Evolutionary conservation across 2,888 invertebrate species (phyloP).

Genomic region (Tenthredo notha): DNA sequence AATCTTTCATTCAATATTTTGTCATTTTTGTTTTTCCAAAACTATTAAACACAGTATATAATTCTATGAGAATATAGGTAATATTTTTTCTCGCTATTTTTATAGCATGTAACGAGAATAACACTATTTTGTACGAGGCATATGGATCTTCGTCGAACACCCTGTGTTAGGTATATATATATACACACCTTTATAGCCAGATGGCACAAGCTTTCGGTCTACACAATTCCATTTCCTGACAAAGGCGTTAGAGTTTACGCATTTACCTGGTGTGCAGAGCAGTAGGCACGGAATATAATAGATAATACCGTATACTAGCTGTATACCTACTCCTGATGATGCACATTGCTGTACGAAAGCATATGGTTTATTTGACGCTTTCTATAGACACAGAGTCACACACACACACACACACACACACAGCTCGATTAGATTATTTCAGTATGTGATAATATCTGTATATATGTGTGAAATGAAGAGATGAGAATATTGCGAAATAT

Average conservation of each 20-base stretch:
- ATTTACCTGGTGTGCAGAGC: conserved; percentile 1
- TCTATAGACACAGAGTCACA: neutral
- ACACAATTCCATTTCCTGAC: conserved; percentile 19
- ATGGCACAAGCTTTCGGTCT: conserved; percentile 12
- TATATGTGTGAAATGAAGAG: no score
- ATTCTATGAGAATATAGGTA: neutral
- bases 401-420: neutral
- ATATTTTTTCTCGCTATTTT: neutral
- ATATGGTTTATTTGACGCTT: conserved; percentile 14
- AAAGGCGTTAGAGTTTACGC: conserved; percentile 18
- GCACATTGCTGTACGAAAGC: neutral
- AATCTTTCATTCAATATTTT: neutral
- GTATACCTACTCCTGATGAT: neutral
- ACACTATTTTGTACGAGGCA: neutral
- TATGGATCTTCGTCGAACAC: neutral
- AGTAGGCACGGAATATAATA: neutral
- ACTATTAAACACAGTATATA: neutral
- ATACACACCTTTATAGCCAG: neutral
- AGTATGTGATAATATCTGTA: no score
- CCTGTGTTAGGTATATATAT: neutral
- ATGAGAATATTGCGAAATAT: no score
- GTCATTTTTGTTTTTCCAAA: no score
- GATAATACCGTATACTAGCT: neutral
- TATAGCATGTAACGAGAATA: neutral
- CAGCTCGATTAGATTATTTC: neutral